Evolutionary conservation across 2,797 vertebrate species (phyloP), one percentile per base, ranked within the genome.

Genomic region (Cynodonichthys magdalenae): DNA sequence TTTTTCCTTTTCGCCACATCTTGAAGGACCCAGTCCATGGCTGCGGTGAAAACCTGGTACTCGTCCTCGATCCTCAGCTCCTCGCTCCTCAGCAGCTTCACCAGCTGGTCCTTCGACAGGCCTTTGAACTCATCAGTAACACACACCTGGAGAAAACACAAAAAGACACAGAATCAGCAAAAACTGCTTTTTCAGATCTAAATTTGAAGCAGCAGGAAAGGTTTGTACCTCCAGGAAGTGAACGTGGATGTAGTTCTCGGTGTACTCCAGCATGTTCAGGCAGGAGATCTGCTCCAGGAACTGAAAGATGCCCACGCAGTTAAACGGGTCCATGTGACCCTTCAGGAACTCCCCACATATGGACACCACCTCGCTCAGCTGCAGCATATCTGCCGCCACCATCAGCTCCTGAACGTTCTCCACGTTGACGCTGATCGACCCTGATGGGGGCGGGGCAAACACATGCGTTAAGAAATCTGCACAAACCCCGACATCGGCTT

Each of bases 31-130:
- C 97, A 99, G 1, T 95, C 93, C 97, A 99, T 98, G 8, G 96
- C 96, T 1, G 95, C 95, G 0, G 81, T 91, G 74, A 99, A 99
- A 24, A 99, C 97, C 85, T 99, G 97, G 85, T 97, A 97, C 90
- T 99, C 97, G 19, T 98, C 97, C 80, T 99, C 96, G 34, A 99
- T 96, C 80, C 95, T 94, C 19, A 99, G 91, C 90, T 99, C 97
- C 83, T 99, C 97, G 1, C 97, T 99, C 66, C 94, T 90, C 48
- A 99, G 81, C 79, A 99, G 89, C 86, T 90, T 96, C 63, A 95
- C 90, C 60, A 99, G 83, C 87, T 99, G 97, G 70, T 96, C 96
- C 77, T 97, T 98, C 0, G 92, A 94, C 78, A 99, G 92, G 10
- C 89, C 92, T 74, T 89, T 91, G 81, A 99, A 98, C 80, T 99